A percentile compares a stretch with the other conserved stretches of the same genome.
Conservation (phyloP, 2,888 invertebrate species). For the Eristalinus sepulchralis region DNA sequence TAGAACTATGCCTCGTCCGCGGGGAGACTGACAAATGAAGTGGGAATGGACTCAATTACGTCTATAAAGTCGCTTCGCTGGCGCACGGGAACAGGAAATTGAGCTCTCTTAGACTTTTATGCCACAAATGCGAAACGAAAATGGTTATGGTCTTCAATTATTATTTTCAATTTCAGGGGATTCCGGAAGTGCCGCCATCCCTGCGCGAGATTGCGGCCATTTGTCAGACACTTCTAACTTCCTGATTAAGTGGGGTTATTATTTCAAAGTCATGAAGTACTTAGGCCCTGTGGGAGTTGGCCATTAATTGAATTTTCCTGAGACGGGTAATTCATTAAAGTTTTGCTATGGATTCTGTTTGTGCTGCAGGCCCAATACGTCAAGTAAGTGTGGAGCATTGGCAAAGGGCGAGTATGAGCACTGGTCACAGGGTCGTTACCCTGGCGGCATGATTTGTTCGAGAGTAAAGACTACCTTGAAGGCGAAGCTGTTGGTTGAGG, state of each 20-base stretch:
- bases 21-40: neutral
- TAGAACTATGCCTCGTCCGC: neutral
- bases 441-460: too few relatives aligned
- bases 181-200: neutral
- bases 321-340: neutral
- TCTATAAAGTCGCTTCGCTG: neutral
- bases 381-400: too few relatives aligned
- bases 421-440: too few relatives aligned
- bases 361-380: neutral
- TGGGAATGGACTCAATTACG: slow-evolving; percentile 8
- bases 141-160: neutral
- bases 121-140: neutral
- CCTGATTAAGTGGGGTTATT: neutral
- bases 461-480: too few relatives aligned
- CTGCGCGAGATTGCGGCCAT: neutral
- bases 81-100: neutral
- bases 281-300: neutral
- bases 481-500: too few relatives aligned
- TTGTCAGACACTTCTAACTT: neutral
- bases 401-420: too few relatives aligned
- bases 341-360: neutral
- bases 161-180: neutral
- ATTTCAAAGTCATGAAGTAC: neutral
- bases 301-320: neutral
- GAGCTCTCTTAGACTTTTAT: neutral